phyloP scores from a whole-genome alignment of 2,113 vertebrate genomes.

The Spea multiplicata region DNA sequence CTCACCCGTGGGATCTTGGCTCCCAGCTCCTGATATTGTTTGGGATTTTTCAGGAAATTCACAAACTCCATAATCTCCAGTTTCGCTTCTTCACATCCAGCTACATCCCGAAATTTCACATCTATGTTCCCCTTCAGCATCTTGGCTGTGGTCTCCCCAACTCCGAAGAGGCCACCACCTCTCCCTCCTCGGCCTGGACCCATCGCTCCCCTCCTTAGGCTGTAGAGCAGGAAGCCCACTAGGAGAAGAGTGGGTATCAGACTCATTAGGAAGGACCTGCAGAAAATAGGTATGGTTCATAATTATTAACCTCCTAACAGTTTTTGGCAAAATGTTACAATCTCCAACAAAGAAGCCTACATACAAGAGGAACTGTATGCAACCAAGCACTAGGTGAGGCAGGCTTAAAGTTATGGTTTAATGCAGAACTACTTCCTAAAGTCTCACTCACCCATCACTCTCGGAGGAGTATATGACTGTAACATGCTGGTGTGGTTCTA shows the following conservation, averaged over 20 bases:
- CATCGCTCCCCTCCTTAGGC: slow-evolving; percentile 56
- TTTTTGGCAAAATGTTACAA: neutral
- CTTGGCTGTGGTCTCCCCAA: slow-evolving; percentile 64
- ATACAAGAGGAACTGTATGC: too few species aligned
- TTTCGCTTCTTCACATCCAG: slow-evolving; percentile 68
- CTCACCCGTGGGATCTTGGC: slow-evolving; percentile 69
- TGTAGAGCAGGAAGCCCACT: slow-evolving; percentile 61
- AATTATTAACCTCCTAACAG: neutral
- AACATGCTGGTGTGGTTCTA: slow-evolving; percentile 56
- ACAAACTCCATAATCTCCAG: slow-evolving; percentile 70
- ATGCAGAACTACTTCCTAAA: neutral
- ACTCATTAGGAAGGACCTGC: slow-evolving; percentile 61
- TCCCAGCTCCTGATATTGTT: slow-evolving; percentile 66
- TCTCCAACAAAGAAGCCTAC: too few species aligned
- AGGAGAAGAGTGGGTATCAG: slow-evolving; percentile 61
- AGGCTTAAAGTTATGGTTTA: too few species aligned
- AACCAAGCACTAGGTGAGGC: too few species aligned
- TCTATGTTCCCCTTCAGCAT: slow-evolving; percentile 59
- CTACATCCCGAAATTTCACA: slow-evolving; percentile 62
- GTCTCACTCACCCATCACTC: slow-evolving; percentile 64
- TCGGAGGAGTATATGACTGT: slow-evolving; percentile 65
- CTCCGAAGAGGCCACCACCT: slow-evolving; percentile 59
- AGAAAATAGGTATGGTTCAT: slow-evolving; percentile 6
- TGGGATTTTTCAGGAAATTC: slow-evolving; percentile 69
- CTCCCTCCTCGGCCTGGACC: slow-evolving; percentile 52